Evolutionary conservation across 2,888 invertebrate species (phyloP), one percentile per base, ranked within the genome.

Genomic region (Heliconius hortense): DNA sequence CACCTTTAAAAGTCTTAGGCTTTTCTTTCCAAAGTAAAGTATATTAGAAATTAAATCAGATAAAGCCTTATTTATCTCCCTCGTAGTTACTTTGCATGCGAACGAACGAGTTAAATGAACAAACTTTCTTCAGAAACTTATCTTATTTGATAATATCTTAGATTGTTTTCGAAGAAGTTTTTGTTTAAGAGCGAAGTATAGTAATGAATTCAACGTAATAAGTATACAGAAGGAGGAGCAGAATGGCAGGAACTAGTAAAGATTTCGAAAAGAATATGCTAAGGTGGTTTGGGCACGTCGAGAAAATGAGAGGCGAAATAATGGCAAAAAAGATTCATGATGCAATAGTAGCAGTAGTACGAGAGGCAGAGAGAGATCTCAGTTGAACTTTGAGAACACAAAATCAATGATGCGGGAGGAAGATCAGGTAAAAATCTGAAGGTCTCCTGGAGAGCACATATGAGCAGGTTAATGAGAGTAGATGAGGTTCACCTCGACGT

Each of bases 101-200:
- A 56, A 56, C 53, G 56, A 56, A 69, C 56, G 53, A 66, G 39
- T 39, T 39, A 24, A 39, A 69, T 24, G n/a, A 69, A 56, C 35
- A 56, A 69, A 56, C 24, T 69, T 56, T 48, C 68, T 68, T 56
- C 53, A 31, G 43, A 26, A 76, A 64, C 39, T 75, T 48, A 35
- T 39, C 67, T 70, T 59, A 67, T 62, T 28, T 48, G 26, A 67
- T 71, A 68, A 60, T 39, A 43, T 24, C 48, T 71, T 39, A 60
- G 71, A 60, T 39, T 43, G 66, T 43, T 39, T 64, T 13, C 15
- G 35, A 64, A 43, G 66, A 66, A 24, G 35, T 64, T 35, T 64
- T 64, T 35, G 4, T 64, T 31, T 31, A 21, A 18, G 28, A 18
- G 56, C n/a, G 56, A 56, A 56, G 21, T 56, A 56, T n/a, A 48